A percentile compares a stretch with the other conserved stretches of the same genome.
phyloP scores from a whole-genome alignment of 2,113 vertebrate species.

The Trichomycterus rosablanca region DNA sequence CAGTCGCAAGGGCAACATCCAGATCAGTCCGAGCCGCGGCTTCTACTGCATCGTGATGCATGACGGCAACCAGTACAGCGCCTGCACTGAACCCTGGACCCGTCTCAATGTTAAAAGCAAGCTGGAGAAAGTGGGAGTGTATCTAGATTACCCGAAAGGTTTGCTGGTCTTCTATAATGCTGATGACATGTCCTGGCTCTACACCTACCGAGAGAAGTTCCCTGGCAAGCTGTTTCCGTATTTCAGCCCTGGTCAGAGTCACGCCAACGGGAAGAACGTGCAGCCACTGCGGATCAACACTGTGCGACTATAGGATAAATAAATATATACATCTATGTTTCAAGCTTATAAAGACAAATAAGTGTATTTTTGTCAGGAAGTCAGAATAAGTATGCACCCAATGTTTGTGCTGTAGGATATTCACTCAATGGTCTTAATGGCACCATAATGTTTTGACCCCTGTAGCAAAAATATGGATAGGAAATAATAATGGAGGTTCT shows the following conservation, averaged over 20 bases:
- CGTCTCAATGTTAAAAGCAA: constrained; percentile 93
- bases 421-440: background rate
- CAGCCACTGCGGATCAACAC: constrained; percentile 95
- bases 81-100: constrained; percentile 97
- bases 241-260: constrained; percentile 95
- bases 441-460: background rate
- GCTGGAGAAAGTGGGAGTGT: constrained; percentile 95
- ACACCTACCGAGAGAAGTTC: constrained; percentile 93
- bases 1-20: constrained; percentile 93
- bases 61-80: constrained; percentile 96
- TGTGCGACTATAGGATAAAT: constrained; percentile 75
- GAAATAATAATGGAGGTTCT: too few species aligned
- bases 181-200: constrained; percentile 98
- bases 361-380: too few species aligned
- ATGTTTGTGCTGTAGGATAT: background rate
- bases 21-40: constrained; percentile 90
- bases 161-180: constrained; percentile 98
- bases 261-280: constrained; percentile 95
- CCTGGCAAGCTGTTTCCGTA: constrained; percentile 87
- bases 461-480: background rate
- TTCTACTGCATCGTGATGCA: constrained; percentile 99
- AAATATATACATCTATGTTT: too few species aligned
- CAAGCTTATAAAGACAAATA: too few species aligned
- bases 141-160: constrained; percentile 91
- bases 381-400: too few species aligned